Conservation (phyloP, 1,140 invertebrate species). For the Berghia stephanieae region DNA sequence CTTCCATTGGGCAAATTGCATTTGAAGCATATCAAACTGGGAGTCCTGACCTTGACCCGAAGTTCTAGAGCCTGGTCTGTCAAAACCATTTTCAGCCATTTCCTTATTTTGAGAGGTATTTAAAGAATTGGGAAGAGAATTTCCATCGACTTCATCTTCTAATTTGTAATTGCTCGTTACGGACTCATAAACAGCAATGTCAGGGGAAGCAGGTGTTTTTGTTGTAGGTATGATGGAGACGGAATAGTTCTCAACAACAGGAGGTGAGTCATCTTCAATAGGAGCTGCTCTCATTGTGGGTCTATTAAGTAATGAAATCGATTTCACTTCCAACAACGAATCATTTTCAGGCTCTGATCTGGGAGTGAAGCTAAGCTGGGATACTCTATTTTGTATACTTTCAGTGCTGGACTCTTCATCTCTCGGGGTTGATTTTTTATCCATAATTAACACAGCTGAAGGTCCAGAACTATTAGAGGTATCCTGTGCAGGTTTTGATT, state of each 20-base stretch:
- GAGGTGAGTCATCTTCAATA: not conserved
- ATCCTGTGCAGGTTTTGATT: not conserved
- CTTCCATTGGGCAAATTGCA: slow-evolving; percentile 53
- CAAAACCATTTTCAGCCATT: not conserved
- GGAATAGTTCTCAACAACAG: not conserved
- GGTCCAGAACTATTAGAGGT: not conserved
- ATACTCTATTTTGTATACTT: slow-evolving; percentile 39
- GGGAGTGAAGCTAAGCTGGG: slow-evolving; percentile 44
- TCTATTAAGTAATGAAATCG: slow-evolving; percentile 46
- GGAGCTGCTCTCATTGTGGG: slow-evolving; percentile 33
- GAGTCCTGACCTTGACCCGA: slow-evolving; percentile 33
- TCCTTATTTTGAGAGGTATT: not conserved
- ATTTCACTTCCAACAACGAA: slow-evolving; percentile 49
- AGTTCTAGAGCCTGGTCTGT: slow-evolving; percentile 27
- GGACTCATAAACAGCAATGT: not conserved
- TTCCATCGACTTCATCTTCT: too few relatives aligned
- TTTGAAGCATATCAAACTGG: slow-evolving; percentile 47
- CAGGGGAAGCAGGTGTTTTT: not conserved
- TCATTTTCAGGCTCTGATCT: slow-evolving; percentile 46
- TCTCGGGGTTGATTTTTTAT: not conserved
- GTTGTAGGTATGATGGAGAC: not conserved
- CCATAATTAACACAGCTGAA: not conserved
- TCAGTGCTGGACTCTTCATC: slow-evolving; percentile 9
- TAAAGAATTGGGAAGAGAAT: not conserved
- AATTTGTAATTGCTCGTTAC: not conserved